Conservation (phyloP, 2,888 invertebrate species). For the Caenorhabditis macrosperma region DNA sequence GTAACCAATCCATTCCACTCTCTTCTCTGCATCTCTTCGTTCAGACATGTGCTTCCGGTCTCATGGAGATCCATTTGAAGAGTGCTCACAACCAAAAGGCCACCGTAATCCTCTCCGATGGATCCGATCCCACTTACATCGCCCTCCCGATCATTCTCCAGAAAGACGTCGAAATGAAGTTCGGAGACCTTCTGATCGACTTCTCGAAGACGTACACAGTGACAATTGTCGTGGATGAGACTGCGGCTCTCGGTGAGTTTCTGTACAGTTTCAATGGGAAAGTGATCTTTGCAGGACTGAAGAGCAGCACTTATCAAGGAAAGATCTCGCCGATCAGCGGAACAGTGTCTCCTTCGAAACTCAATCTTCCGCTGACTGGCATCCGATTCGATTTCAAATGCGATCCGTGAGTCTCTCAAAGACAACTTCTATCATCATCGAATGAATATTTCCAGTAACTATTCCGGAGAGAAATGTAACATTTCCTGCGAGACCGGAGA, state of each 20-base stretch:
- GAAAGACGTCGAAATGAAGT: slow-evolving; percentile 8
- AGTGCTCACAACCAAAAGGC: slow-evolving; percentile 22
- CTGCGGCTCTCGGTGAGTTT: background rate
- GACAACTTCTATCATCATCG: background rate
- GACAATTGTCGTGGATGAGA: slow-evolving; percentile 3
- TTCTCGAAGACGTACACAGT: slow-evolving; percentile 16
- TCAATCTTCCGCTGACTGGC: slow-evolving; percentile 38
- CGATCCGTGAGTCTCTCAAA: slow-evolving; percentile 17
- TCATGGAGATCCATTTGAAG: slow-evolving; percentile 25
- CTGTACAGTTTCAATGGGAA: background rate
- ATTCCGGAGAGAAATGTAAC: slow-evolving; percentile 15
- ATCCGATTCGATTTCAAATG: slow-evolving; percentile 22
- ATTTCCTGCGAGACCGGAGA: background rate
- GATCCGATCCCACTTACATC: background rate
- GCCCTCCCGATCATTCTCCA: slow-evolving; percentile 13
- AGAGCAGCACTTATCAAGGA: background rate
- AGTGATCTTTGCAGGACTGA: background rate
- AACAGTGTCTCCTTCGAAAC: slow-evolving; percentile 7
- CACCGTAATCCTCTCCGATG: slow-evolving; percentile 12
- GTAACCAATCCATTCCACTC: background rate
- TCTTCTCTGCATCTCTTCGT: background rate
- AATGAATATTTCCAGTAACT: slow-evolving; percentile 12
- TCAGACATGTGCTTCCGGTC: slow-evolving; percentile 11
- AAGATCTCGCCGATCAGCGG: slow-evolving; percentile 15
- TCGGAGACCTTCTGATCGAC: slow-evolving; percentile 16